Conservation (phyloP, 2,797 vertebrate genomes). For the Jordanella pulchra region DNA sequence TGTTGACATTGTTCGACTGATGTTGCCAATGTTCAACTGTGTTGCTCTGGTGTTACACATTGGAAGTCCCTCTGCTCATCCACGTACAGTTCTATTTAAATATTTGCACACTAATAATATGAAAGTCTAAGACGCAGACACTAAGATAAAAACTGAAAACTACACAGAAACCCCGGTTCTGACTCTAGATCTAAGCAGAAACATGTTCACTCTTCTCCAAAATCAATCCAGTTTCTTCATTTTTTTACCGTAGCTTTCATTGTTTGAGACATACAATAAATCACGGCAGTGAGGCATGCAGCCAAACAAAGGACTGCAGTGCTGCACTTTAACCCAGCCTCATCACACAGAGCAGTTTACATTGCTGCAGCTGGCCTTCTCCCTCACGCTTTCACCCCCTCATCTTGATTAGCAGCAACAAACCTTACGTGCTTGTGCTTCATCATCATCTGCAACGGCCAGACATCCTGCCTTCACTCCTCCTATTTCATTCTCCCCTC, state of each 20-base stretch:
- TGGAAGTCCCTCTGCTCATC: constrained; percentile 32
- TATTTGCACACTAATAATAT: constrained; percentile 22
- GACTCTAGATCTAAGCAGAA: constrained; percentile 43
- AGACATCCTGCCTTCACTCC: constrained; percentile 36
- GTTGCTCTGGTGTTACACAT: constrained; percentile 30
- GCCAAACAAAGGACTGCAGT: constrained; percentile 60
- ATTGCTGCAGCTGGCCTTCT: constrained; percentile 45
- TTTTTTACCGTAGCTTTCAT: constrained; percentile 37
- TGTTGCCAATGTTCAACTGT: constrained; percentile 3
- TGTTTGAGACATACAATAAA: constrained; percentile 52
- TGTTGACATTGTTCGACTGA: constrained; percentile 10
- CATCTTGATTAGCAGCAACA: constrained; percentile 43
- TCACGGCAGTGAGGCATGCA: constrained; percentile 50
- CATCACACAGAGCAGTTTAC: constrained; percentile 29
- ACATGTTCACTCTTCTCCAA: constrained; percentile 41
- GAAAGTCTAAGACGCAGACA: constrained; percentile 37
- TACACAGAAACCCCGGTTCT: constrained; percentile 31
- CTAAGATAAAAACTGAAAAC: constrained; percentile 45
- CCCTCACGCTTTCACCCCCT: constrained; percentile 18
- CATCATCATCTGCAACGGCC: constrained; percentile 55
- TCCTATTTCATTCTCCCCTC: constrained; percentile 27
- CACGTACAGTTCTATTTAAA: constrained; percentile 40
- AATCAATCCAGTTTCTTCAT: constrained; percentile 57
- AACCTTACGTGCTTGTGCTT: constrained; percentile 37
- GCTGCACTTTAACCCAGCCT: constrained; percentile 63